These are phyloP conservation scores for Cromileptes altivelis DNA, from an alignment of 2,113 vertebrate genomes.

Conservation along the genomic window DNA sequence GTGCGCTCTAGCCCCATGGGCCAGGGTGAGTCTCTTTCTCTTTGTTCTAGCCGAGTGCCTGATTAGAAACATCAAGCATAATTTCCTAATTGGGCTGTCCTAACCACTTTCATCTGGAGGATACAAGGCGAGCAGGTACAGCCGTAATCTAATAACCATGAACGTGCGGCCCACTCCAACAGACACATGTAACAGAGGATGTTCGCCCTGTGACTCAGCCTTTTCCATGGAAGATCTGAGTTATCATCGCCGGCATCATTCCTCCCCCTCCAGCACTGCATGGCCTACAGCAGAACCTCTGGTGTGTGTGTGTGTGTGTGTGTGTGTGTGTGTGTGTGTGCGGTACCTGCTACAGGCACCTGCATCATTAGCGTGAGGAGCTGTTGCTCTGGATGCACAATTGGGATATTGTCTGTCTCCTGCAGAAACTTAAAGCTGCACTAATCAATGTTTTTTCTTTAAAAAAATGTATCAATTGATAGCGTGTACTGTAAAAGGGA, in stretches of 20 bases:
- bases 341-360: slow-evolving; percentile 28
- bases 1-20: slow-evolving; percentile 40
- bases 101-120: slow-evolving; percentile 84
- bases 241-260: slow-evolving; percentile 42
- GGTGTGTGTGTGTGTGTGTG: not conserved
- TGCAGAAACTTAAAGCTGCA: not conserved
- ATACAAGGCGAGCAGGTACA: slow-evolving; percentile 79
- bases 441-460: not conserved
- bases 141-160: slow-evolving; percentile 77
- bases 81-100: slow-evolving; percentile 78
- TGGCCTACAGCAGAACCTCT: slow-evolving; percentile 23
- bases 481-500: not conserved
- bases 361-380: not conserved
- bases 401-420: not conserved
- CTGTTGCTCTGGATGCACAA: not conserved
- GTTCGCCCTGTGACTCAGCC: slow-evolving; percentile 62
- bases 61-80: slow-evolving; percentile 83
- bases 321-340: not conserved
- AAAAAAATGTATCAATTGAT: not conserved
- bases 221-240: slow-evolving; percentile 69
- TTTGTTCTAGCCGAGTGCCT: slow-evolving; percentile 80
- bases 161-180: slow-evolving; percentile 24
- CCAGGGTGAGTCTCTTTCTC: slow-evolving; percentile 65
- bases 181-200: slow-evolving; percentile 67
- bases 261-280: not conserved